Percentiles rank a stretch among this genome's conserved stretches.
Conservation (phyloP, 2,113 vertebrate species). For the Noctilio leporinus region DNA sequence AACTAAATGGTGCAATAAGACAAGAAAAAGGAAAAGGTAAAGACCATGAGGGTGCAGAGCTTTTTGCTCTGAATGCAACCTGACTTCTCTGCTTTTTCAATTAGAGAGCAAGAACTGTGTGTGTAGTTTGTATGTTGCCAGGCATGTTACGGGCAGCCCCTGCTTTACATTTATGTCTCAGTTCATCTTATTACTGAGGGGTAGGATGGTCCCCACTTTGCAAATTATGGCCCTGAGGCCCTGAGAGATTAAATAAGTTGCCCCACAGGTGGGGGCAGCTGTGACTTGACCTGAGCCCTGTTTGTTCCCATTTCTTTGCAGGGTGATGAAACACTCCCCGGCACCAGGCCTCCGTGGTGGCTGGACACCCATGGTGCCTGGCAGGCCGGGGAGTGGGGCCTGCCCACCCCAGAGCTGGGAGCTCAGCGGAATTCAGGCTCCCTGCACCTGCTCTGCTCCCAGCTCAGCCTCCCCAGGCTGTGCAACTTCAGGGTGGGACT, state of each 20-base stretch:
- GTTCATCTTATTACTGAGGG: neutral
- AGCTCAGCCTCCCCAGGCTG: neutral
- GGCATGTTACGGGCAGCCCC: rapidly evolving
- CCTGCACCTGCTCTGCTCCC: rapidly evolving
- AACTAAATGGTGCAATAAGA: neutral
- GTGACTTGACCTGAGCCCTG: neutral
- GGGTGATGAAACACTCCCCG: neutral
- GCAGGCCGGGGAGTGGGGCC: rapidly evolving
- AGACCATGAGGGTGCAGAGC: neutral
- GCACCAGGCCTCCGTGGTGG: rapidly evolving
- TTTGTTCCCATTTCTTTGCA: rapidly evolving
- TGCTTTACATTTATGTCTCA: rapidly evolving
- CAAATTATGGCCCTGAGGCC: neutral
- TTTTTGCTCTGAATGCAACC: too few relatives aligned
- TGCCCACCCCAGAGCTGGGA: rapidly evolving
- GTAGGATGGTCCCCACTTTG: neutral
- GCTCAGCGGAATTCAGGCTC: too few relatives aligned
- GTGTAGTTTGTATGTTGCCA: neutral
- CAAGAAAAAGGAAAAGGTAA: neutral
- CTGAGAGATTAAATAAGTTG: neutral
- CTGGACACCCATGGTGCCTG: rapidly evolving
- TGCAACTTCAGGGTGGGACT: neutral
- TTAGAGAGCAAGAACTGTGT: neutral
- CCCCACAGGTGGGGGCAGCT: neutral
- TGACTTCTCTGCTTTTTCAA: neutral